Evolutionary conservation across 2,113 vertebrate species (phyloP), one percentile per base, ranked within the genome.

Genomic region (Lonchura striata): DNA sequence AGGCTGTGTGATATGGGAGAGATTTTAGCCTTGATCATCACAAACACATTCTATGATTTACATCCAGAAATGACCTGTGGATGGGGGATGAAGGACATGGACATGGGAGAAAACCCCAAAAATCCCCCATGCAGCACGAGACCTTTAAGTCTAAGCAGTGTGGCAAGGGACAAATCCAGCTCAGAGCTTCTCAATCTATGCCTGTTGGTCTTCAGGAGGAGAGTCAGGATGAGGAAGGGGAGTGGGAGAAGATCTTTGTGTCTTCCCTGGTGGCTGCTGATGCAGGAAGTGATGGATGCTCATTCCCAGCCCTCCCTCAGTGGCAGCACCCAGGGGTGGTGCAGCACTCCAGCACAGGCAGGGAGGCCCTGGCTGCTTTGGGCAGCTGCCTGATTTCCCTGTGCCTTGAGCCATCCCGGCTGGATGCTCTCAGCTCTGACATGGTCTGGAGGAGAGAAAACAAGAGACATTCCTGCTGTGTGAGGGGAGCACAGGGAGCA

Each of bases 371-470:
- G 71, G 35, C 60, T 78, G 86, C 82, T 92, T 88, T 70, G 89
- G 52, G 91, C 70, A 90, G 65, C 82, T 82, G 86, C 80, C 63
- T 68, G 66, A 23, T 52, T 64, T 69, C 41, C 68, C 72, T 35
- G 53, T 56, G 71, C 63, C 80, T 92, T 66, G 56, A 72, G 68
- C 68, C 1, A 5, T 35, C 69, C 69, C 2, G 8, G 74, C 69
- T 94, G 88, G 88, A 90, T 78, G 74, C 60, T 93, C 78, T 84
- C 78, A 82, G 69, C 92, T 52, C 81, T 0, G 4, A 56, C 6
- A n/a, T 5, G 33, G 65, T 74, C 82, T 17, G 2, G 70, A 92
- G 77, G 44, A 94, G 84, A 91, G 84, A 91, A 92, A 92, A 88
- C 47, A 77, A 66, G 96, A 90, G 65, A 30, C 69, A 70, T 92